Base-by-base conservation (phyloP, 2,888 invertebrate species). In the Minunthozetes semirufus region DNA sequence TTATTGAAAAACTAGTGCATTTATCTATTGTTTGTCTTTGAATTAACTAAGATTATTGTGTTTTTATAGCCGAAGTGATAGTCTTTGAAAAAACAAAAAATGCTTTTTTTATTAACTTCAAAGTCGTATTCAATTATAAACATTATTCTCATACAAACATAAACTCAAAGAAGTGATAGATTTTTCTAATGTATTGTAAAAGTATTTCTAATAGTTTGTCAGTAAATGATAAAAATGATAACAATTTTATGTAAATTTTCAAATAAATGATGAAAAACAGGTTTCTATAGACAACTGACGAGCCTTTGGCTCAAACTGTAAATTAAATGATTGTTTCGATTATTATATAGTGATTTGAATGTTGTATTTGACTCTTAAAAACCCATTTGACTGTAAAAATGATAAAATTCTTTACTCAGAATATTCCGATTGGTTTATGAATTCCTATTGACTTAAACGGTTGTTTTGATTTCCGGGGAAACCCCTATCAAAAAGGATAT, bases 261-360 rank as follows among this genome's bases (percentile, higher is more conserved):
- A 22, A 17, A 8, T 56, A 56, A 56, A 61, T 61, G 4, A 61
- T 33, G 17, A 33, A 61, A 61, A 29, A 61, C 61, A 61, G 61
- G 61, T 61, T 61, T 61, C 61, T 61, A 56, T 56, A 61, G 61
- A 61, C 61, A 61, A 61, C 61, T 61, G 61, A 61, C 29, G 29
- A n/a, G 61, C 33, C 17, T 11, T 29, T 33, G 33, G 33, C 33
- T 61, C 61, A 59, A 59, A 25, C 22, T 61, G 29, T 61, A 33
- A 29, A 33, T 33, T 61, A 61, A 29, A 22, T 15, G 11, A 33
- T 27, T 61, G 19, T 25, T 27, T 61, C 27, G 13, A n/a, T 1
- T 59, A n/a, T 33, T 22, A 15, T 17, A 29, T 56, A 56, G 22
- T 56, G n/a, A 22, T 56, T 56, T 13, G 5, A 8, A 25, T 56